Evolutionary conservation across 2,797 vertebrate genomes (phyloP).

Genomic region (Sphaeramia orbicularis): DNA sequence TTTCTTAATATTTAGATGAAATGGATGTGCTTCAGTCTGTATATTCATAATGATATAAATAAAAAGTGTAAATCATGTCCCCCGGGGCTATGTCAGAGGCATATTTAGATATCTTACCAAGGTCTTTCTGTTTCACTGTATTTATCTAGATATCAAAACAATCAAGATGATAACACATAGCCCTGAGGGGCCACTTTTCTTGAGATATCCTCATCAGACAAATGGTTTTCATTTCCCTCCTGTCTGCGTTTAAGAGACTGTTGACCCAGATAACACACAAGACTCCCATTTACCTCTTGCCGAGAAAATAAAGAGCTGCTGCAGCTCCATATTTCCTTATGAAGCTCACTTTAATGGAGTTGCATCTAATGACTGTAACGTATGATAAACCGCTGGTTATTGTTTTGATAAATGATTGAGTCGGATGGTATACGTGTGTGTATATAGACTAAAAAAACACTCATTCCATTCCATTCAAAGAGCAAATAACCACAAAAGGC

Average conservation of each 20-base stretch:
- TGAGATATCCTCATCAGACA: constrained; percentile 59
- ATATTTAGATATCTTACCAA: constrained; percentile 14
- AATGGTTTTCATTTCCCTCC: constrained; percentile 11
- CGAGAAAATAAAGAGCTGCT: constrained; percentile 13
- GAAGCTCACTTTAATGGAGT: background rate
- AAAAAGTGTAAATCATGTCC: constrained; percentile 7
- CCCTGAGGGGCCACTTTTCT: constrained; percentile 41
- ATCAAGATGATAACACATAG: constrained; percentile 18
- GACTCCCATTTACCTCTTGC: constrained; percentile 35
- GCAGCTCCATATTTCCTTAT: background rate
- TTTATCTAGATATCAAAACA: constrained; percentile 30
- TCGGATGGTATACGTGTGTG: too few species aligned
- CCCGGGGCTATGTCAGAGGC: constrained; percentile 16
- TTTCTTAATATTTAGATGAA: background rate
- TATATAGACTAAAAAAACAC: too few species aligned
- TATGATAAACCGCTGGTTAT: constrained; percentile 1
- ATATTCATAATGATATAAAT: constrained; percentile 5
- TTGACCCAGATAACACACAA: constrained; percentile 55
- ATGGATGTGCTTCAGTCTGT: background rate
- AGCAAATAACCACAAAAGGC: too few species aligned
- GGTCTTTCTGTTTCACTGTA: constrained; percentile 31
- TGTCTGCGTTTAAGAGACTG: constrained; percentile 39
- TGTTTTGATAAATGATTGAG: background rate
- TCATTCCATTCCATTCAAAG: too few species aligned
- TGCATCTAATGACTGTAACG: background rate